Percentiles rank a stretch among this genome's conserved stretches.
Evolutionary conservation across 2,888 invertebrate species (phyloP).

Genomic region (Leuctra nigra): DNA sequence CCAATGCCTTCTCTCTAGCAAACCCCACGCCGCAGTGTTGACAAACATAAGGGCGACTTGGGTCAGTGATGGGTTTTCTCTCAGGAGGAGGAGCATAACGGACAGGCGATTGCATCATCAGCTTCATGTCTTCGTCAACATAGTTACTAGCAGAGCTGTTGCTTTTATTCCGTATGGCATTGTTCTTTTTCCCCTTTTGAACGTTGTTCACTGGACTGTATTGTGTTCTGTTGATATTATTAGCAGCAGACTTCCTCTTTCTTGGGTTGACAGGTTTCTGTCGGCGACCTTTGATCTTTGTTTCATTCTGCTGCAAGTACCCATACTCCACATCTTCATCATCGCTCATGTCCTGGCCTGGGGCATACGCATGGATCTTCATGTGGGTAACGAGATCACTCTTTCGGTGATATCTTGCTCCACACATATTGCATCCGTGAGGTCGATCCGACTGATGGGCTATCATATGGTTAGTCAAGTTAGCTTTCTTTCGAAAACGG

Average conservation of each 20-base stretch:
- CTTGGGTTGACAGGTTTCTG: constrained; percentile 40
- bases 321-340: constrained; percentile 49
- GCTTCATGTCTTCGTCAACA: constrained; percentile 44
- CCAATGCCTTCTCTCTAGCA: constrained; percentile 73
- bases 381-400: constrained; percentile 77
- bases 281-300: constrained; percentile 38
- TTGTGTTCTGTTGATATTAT: constrained; percentile 32
- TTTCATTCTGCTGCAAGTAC: constrained; percentile 36
- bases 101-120: constrained; percentile 37
- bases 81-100: constrained; percentile 24
- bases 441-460: constrained; percentile 79
- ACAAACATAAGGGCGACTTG: constrained; percentile 73
- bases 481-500: constrained; percentile 75
- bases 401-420: constrained; percentile 70
- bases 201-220: constrained; percentile 27
- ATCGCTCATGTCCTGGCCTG: constrained; percentile 44
- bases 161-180: constrained; percentile 34
- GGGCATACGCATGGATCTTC: constrained; percentile 72
- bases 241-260: constrained; percentile 37
- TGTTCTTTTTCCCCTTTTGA: constrained; percentile 31
- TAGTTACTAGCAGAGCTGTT: constrained; percentile 40
- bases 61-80: constrained; percentile 56
- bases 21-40: constrained; percentile 69
- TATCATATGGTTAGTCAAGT: constrained; percentile 80
- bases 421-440: constrained; percentile 75